A percentile compares a stretch with the other conserved stretches of the same genome.
Evolutionary conservation across 2,888 invertebrate genomes (phyloP).

Genomic region (Heteropelma amictum): DNA sequence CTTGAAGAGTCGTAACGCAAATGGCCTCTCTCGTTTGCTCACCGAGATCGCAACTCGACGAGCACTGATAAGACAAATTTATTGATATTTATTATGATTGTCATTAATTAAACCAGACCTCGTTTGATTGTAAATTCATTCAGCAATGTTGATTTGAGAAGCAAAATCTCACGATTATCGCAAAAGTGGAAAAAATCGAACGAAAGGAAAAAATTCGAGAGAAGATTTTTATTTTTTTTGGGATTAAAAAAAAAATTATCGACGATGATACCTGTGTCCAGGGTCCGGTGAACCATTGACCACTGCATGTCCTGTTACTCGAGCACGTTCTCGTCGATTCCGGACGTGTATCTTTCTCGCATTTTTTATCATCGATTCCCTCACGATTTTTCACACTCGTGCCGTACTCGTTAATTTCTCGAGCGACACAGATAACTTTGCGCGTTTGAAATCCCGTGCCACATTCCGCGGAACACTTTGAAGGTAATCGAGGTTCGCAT

Average conservation of each 20-base stretch:
- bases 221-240: not conserved
- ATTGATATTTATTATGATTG: not conserved
- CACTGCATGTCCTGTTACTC: conserved; percentile 84
- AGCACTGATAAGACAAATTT: conserved; percentile 66
- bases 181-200: too few relatives aligned
- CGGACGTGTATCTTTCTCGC: conserved; percentile 81
- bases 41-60: conserved; percentile 77
- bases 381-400: conserved; percentile 16
- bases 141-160: too few relatives aligned
- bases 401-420: conserved; percentile 34
- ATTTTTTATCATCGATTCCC: conserved; percentile 78
- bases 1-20: conserved; percentile 82
- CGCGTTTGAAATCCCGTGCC: conserved; percentile 88
- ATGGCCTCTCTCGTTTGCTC: conserved; percentile 84
- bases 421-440: conserved; percentile 82
- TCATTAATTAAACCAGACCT: too few relatives aligned
- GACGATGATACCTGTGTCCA: conserved; percentile 79
- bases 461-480: conserved; percentile 87
- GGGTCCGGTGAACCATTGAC: conserved; percentile 91
- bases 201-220: not conserved
- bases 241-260: not conserved
- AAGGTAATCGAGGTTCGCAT: conserved; percentile 35
- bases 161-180: too few relatives aligned
- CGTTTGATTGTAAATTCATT: too few relatives aligned
- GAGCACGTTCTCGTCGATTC: conserved; percentile 84